phyloP scores from a whole-genome alignment of 2,888 invertebrate genomes.

The Apamea sordens region DNA sequence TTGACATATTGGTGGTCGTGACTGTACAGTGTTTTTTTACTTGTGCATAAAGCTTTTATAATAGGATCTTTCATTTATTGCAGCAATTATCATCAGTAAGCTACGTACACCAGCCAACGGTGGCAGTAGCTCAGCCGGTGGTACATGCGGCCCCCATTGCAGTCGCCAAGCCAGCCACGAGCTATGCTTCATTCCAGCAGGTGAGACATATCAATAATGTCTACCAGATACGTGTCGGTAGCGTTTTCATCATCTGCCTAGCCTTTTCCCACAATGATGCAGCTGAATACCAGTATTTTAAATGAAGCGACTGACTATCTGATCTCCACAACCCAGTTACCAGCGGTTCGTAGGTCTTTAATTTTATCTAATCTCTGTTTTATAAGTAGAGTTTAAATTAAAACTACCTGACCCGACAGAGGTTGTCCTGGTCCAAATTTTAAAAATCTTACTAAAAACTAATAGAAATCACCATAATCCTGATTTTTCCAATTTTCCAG shows the following conservation, averaged over 20 bases:
- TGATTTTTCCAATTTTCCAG: not conserved
- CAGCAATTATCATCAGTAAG: conserved; percentile 74
- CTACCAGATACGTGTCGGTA: not conserved
- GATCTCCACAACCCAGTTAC: no score
- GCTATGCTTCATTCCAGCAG: conserved; percentile 90
- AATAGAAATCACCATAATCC: not conserved
- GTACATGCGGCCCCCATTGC: conserved; percentile 76
- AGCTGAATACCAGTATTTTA: no score
- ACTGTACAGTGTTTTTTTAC: no score
- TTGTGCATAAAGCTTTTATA: not conserved
- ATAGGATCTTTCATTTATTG: not conserved
- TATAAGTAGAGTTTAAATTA: not conserved
- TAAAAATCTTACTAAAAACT: no score
- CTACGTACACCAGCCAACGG: conserved; percentile 69
- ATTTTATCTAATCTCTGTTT: not conserved
- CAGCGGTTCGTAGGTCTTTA: not conserved
- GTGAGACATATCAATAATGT: conserved; percentile 56
- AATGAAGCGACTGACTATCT: no score
- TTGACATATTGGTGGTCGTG: no score
- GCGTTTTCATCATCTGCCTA: no score
- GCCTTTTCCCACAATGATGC: no score
- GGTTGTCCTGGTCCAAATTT: no score
- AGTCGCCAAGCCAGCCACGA: conserved; percentile 83
- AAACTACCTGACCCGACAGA: no score
- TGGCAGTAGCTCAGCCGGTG: conserved; percentile 70